Conservation (phyloP, 1,140 invertebrate species). For the Lordiphosa collinella region DNA sequence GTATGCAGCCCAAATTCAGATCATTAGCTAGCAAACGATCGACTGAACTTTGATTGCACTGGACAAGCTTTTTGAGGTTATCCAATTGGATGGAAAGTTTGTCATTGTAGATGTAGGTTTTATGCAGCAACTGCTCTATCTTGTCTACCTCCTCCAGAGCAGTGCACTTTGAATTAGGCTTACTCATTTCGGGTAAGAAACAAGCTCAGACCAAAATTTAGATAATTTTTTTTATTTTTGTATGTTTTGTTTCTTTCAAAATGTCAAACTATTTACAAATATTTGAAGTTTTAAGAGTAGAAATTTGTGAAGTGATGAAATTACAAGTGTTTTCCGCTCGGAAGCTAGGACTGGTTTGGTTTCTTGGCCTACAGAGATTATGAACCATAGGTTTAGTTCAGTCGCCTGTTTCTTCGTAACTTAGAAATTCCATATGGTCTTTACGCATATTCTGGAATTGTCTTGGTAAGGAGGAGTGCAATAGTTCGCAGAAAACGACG, state of each 20-base stretch:
- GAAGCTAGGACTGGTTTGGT: too few relatives aligned
- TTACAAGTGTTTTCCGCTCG: too few relatives aligned
- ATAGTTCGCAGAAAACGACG: too few relatives aligned
- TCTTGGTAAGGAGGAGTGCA: too few relatives aligned
- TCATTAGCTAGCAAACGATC: slow-evolving; percentile 6
- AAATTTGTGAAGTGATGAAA: too few relatives aligned
- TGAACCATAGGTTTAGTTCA: too few relatives aligned
- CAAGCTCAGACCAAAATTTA: background rate
- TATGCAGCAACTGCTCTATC: slow-evolving; percentile 19
- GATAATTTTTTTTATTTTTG: slow-evolving; percentile 2
- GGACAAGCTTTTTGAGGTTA: slow-evolving; percentile 18
- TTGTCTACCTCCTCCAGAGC: background rate
- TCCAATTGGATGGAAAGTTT: slow-evolving; percentile 10
- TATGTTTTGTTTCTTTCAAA: slow-evolving; percentile 13
- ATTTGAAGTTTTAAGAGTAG: background rate
- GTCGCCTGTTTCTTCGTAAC: too few relatives aligned
- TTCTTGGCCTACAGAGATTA: too few relatives aligned
- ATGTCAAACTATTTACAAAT: slow-evolving; percentile 19
- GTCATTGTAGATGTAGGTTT: slow-evolving; percentile 20
- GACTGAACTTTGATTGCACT: slow-evolving; percentile 13
- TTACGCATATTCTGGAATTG: too few relatives aligned
- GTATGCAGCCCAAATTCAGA: background rate
- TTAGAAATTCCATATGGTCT: too few relatives aligned
- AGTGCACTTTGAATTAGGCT: background rate
- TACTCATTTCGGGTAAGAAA: slow-evolving; percentile 3